Conservation (phyloP, 2,888 invertebrate species). For the Lepidochitona cinerea region DNA sequence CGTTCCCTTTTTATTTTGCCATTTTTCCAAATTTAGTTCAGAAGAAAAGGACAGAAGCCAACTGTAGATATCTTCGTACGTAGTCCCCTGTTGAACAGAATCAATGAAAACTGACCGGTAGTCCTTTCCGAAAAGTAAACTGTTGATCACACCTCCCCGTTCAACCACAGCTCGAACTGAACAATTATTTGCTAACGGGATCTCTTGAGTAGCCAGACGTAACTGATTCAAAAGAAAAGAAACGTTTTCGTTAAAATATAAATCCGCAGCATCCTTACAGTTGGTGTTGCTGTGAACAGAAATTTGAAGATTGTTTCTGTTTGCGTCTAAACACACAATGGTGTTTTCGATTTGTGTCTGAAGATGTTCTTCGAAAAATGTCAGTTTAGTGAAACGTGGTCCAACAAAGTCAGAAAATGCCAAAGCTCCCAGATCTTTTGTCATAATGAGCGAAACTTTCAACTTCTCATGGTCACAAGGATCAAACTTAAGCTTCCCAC, state of each 20-base stretch:
- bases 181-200: background rate
- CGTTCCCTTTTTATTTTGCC: background rate
- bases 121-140: slow-evolving; percentile 47
- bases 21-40: slow-evolving; percentile 20
- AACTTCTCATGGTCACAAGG: slow-evolving; percentile 28
- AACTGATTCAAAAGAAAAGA: background rate
- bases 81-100: slow-evolving; percentile 14
- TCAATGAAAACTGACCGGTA: slow-evolving; percentile 40
- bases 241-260: background rate
- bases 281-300: background rate
- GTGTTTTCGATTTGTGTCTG: slow-evolving; percentile 20
- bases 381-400: slow-evolving; percentile 37
- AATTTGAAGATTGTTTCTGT: slow-evolving; percentile 22
- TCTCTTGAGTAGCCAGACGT: background rate
- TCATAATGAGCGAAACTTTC: slow-evolving; percentile 30
- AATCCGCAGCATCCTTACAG: background rate
- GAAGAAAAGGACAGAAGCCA: slow-evolving; percentile 39
- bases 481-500: slow-evolving; percentile 31
- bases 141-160: slow-evolving; percentile 36
- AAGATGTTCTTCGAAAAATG: slow-evolving; percentile 37
- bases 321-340: slow-evolving; percentile 45
- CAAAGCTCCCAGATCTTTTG: slow-evolving; percentile 39
- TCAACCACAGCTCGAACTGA: slow-evolving; percentile 39
- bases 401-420: slow-evolving; percentile 46
- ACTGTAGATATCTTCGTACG: slow-evolving; percentile 15